Evolutionary conservation across 2,888 invertebrate genomes (phyloP), one percentile per base, ranked within the genome.

Genomic region (Caenorhabditis sp.): DNA sequence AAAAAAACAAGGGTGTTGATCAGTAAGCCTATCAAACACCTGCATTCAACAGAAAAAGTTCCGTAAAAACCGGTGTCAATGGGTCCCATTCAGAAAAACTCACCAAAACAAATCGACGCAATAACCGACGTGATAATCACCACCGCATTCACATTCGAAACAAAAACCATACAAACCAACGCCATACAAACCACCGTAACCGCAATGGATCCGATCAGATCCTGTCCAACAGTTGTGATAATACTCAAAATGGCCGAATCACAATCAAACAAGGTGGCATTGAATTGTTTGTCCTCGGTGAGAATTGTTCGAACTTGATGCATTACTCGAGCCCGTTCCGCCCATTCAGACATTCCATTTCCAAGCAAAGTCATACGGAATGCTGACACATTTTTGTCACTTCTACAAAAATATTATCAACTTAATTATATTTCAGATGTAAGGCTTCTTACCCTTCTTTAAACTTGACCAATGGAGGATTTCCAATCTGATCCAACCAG

Each of bases 121-220:
- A 87, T 85, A 20, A 82, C 77, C 20, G 79, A 77, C 8, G 82
- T 84, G 56, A 86, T 83, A 53, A 85, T 75, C 4, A 73, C 60
- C 5, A 87, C 85, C 14, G 85, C 87, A 57, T 77, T 68, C 53
- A 77, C 60, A 58, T 82, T 81, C 23, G 78, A 70, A n/a, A 87
- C 81, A 69, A 87, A 87, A 20, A 87, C 70, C 10, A 83, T 71
- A 65, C 87, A 86, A 8, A 86, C 81, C 14, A 82, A 65, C 0
- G 83, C 83, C 87, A 86, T 87, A 67, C 86, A 86, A 20, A 76
- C 79, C 26, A 86, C 81, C 17, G 85, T 85, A 23, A 85, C 83
- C 25, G 82, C 82, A 49, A 85, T 83, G 0, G 84, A 77, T 7
- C 80, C 82, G 38, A 82, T 76, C 23, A 82, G 64, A 31, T 82